Conservation (phyloP, 2,888 invertebrate genomes). For the Lithophane ornitopus region DNA sequence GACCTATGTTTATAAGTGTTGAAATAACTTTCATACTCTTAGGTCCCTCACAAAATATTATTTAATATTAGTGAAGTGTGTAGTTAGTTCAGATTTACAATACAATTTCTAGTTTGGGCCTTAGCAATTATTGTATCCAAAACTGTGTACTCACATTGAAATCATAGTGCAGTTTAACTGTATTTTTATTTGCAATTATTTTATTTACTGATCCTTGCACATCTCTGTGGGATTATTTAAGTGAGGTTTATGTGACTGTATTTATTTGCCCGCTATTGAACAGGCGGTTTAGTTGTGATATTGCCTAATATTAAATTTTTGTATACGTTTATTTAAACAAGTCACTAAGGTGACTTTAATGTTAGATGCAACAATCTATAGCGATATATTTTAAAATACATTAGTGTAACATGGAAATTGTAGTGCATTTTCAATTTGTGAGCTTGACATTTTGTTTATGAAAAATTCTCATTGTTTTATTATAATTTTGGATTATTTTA, state of each 20-base stretch:
- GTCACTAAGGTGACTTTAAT: conserved; percentile 87
- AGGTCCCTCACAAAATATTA: conserved; percentile 25
- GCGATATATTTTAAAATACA: conserved; percentile 78
- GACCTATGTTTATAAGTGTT: conserved; percentile 7
- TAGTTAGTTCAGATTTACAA: conserved; percentile 19
- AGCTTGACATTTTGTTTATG: conserved; percentile 58
- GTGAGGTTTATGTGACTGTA: conserved; percentile 71
- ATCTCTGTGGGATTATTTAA: conserved; percentile 58
- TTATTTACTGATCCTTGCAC: conserved; percentile 50
- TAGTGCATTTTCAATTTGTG: conserved; percentile 76
- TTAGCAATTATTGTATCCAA: conserved; percentile 54
- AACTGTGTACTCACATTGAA: conserved; percentile 53
- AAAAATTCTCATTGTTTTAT: conserved; percentile 78
- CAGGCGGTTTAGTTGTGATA: conserved; percentile 90
- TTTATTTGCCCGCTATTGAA: conserved; percentile 82
- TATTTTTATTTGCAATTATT: conserved; percentile 57
- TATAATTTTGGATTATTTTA: conserved; percentile 68
- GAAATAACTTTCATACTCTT: conserved; percentile 14
- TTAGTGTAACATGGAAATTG: conserved; percentile 75
- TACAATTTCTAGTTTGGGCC: conserved; percentile 46
- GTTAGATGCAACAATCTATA: conserved; percentile 82
- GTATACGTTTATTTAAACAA: conserved; percentile 89
- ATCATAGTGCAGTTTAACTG: conserved; percentile 66
- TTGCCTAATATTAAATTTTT: conserved; percentile 87
- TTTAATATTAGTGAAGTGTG: conserved; percentile 27